These are phyloP conservation scores for Phyllotis vaccarum DNA, from an alignment of 2,797 vertebrate species.

Conservation along the genomic window DNA sequence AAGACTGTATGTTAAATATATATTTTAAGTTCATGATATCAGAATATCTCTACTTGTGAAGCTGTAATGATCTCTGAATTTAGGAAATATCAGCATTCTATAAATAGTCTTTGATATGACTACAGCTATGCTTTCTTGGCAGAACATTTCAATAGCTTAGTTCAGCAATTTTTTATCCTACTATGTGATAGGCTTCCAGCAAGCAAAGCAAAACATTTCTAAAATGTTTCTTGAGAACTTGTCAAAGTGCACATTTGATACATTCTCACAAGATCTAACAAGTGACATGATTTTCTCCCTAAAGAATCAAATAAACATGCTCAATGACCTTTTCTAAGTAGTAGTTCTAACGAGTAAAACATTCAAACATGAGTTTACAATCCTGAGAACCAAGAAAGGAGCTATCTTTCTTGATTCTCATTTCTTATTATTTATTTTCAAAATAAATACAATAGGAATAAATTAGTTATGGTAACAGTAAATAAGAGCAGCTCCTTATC, in stretches of 20 bases:
- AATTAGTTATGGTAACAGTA: not conserved
- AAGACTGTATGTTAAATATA: not conserved
- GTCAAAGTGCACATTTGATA: not conserved
- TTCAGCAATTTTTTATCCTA: constrained; percentile 8
- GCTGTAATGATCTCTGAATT: not conserved
- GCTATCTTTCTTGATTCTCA: not conserved
- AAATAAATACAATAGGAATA: not conserved
- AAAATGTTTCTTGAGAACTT: constrained; percentile 6
- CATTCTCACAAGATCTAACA: not conserved
- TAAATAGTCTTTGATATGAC: not conserved
- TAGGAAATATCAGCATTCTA: not conserved
- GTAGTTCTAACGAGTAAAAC: not conserved
- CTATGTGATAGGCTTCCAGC: not conserved
- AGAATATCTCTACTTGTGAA: constrained; percentile 6
- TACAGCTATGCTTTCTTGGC: not conserved
- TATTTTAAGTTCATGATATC: not conserved
- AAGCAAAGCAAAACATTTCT: constrained; percentile 15
- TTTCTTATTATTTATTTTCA: not conserved
- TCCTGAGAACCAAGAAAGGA: not conserved
- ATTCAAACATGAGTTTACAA: not conserved
- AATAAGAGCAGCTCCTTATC: not conserved
- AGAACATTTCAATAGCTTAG: not conserved
- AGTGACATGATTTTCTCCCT: not conserved
- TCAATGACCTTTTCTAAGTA: constrained; percentile 16
- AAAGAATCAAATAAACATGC: constrained; percentile 21